These are phyloP conservation scores for Bellardia bayeri DNA, from an alignment of 2,888 invertebrate species.

Conservation along the genomic window DNA sequence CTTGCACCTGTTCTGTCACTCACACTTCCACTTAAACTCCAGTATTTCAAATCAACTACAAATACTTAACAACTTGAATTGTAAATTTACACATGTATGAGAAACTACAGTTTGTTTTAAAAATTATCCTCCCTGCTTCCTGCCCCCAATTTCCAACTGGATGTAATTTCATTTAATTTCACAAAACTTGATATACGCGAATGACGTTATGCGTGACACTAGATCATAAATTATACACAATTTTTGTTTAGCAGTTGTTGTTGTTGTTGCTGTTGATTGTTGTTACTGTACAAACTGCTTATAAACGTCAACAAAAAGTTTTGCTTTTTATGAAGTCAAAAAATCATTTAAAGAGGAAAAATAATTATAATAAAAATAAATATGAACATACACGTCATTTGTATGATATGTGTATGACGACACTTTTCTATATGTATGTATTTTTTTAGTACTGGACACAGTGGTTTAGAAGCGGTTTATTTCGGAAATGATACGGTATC, in stretches of 20 bases:
- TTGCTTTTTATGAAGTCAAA: slow-evolving; percentile 42
- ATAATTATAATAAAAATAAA: not conserved
- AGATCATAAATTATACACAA: slow-evolving; percentile 60
- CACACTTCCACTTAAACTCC: not conserved
- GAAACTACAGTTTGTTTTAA: not conserved
- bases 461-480: too few relatives aligned
- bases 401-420: slow-evolving; percentile 28
- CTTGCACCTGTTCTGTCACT: not conserved
- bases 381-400: slow-evolving; percentile 1
- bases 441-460: too few relatives aligned
- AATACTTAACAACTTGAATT: not conserved
- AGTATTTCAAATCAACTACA: slow-evolving; percentile 2
- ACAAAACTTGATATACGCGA: slow-evolving; percentile 26
- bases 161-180: slow-evolving; percentile 9
- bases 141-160: not conserved
- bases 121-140: not conserved
- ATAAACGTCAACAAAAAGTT: slow-evolving; percentile 42
- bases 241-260: not conserved
- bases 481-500: too few relatives aligned
- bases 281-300: slow-evolving; percentile 9
- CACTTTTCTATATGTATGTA: not conserved
- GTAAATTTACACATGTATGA: slow-evolving; percentile 11
- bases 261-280: slow-evolving; percentile 8
- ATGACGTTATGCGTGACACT: slow-evolving; percentile 69
- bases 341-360: slow-evolving; percentile 28